Conservation (phyloP, 2,113 vertebrate species). For the Syrmaticus mikado region DNA sequence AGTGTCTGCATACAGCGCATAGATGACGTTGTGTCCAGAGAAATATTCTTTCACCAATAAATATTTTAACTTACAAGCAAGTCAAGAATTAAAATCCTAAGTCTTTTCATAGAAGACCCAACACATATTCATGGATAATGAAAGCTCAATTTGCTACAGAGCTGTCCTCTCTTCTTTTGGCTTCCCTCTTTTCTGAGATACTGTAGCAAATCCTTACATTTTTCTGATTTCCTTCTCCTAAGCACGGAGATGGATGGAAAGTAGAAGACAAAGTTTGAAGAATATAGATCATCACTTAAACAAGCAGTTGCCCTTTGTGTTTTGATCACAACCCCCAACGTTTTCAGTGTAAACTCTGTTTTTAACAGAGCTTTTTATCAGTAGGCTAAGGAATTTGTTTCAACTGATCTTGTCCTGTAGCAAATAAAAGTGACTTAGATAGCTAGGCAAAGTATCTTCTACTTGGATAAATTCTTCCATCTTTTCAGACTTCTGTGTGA, state of each 20-base stretch:
- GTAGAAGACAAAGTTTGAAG: neutral
- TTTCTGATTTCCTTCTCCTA: neutral
- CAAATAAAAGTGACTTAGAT: neutral
- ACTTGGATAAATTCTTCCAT: neutral
- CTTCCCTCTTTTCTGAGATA: neutral
- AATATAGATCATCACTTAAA: neutral
- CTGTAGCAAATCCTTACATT: neutral
- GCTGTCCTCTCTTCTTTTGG: neutral
- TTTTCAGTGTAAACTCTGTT: neutral
- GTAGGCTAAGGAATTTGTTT: neutral
- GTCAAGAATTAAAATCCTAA: neutral
- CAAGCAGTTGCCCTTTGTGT: neutral
- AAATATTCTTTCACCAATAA: neutral
- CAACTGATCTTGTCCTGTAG: neutral
- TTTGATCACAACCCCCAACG: neutral
- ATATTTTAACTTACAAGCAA: neutral
- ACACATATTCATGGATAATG: neutral
- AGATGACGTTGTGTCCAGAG: neutral
- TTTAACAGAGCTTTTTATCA: rapidly evolving
- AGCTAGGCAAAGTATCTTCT: neutral
- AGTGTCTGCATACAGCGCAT: neutral
- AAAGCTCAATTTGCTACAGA: neutral
- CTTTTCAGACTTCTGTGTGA: neutral
- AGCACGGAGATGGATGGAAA: neutral
- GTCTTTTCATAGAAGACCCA: neutral